A percentile compares a stretch with the other conserved stretches of the same genome.
Evolutionary conservation across 2,113 vertebrate genomes (phyloP).

Genomic region (Gracilinanus agilis): DNA sequence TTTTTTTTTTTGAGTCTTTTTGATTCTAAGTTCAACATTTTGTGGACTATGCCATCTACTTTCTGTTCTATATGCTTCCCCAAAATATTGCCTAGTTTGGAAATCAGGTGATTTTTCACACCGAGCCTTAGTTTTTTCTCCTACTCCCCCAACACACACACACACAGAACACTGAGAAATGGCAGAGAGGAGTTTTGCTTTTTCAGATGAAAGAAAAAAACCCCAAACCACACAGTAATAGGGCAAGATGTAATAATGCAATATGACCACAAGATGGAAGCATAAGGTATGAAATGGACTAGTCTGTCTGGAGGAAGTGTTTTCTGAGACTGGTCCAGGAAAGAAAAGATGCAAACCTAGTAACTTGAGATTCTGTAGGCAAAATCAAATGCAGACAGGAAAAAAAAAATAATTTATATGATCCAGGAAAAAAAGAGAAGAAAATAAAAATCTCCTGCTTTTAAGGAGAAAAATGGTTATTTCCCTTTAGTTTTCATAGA

Average conservation of each 20-base stretch:
- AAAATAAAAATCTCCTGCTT: background rate
- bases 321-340: too few relatives aligned
- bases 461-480: background rate
- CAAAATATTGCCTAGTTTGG: background rate
- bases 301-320: background rate
- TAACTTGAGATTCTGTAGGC: background rate
- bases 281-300: conserved; percentile 1
- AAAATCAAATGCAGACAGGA: conserved; percentile 28
- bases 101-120: background rate
- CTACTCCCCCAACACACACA: background rate
- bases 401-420: background rate
- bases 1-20: background rate
- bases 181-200: background rate
- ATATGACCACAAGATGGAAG: conserved; percentile 45
- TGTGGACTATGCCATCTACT: too few relatives aligned
- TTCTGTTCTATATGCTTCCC: background rate
- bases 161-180: background rate
- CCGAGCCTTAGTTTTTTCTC: background rate
- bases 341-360: background rate
- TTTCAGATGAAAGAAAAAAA: too few relatives aligned
- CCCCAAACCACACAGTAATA: rapidly evolving
- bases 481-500: background rate
- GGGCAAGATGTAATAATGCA: background rate
- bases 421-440: background rate
- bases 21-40: background rate